A percentile compares a stretch with the other conserved stretches of the same genome.
These are phyloP conservation scores for Pantherophis alleghaniensis DNA, from an alignment of 2,797 vertebrate species.

Conservation along the genomic window DNA sequence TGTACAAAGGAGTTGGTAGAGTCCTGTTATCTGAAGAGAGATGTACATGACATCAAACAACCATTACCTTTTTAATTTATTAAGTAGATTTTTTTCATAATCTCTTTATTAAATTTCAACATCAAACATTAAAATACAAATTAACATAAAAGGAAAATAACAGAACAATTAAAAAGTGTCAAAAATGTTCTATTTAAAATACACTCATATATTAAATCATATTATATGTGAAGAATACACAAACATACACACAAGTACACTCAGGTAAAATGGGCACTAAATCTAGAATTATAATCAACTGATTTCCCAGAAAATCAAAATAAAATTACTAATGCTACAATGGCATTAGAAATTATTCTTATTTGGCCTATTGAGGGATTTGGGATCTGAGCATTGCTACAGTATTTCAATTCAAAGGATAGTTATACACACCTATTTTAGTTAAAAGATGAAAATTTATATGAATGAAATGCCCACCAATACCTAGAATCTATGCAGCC, in stretches of 20 bases:
- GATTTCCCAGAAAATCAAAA: constrained; percentile 38
- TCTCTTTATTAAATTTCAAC: background rate
- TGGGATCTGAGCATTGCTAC: background rate
- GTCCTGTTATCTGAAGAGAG: background rate
- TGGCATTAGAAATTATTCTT: background rate
- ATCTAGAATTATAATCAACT: constrained; percentile 24
- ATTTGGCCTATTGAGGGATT: background rate
- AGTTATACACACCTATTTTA: background rate
- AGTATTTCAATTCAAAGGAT: background rate
- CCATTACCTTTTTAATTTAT: background rate
- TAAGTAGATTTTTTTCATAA: background rate
- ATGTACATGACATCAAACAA: background rate
- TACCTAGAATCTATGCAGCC: background rate
- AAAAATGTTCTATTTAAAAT: background rate
- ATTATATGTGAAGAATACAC: constrained; percentile 12
- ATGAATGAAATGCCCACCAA: background rate
- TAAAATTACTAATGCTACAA: background rate
- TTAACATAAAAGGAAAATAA: background rate
- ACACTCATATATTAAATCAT: background rate
- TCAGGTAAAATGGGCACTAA: background rate
- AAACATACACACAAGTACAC: background rate
- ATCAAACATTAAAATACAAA: background rate
- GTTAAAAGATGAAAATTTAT: background rate
- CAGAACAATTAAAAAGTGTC: background rate
- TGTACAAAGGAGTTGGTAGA: too few relatives aligned